phyloP scores from a whole-genome alignment of 2,888 invertebrate species.

The Physocephala rufipes region DNA sequence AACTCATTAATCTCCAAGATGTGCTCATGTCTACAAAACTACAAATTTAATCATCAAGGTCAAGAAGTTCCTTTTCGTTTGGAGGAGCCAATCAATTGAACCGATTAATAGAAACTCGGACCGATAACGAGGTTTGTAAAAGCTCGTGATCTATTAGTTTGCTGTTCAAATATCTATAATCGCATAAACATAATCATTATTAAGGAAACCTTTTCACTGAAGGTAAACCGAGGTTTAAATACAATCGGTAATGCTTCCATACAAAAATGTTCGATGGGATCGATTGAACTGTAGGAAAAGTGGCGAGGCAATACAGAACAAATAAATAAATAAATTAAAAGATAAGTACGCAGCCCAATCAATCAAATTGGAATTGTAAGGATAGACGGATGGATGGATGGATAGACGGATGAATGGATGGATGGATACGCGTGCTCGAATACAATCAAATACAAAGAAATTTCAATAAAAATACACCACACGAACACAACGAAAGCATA shows the following conservation, averaged over 20 bases:
- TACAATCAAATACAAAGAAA: too few relatives aligned
- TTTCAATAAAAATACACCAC: too few relatives aligned
- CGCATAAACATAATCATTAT: conserved; percentile 4
- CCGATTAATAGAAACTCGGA: neutral
- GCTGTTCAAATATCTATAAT: conserved; percentile 23
- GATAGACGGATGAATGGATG: conserved; percentile 12
- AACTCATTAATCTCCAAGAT: conserved; percentile 29
- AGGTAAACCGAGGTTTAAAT: neutral
- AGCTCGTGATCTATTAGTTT: conserved; percentile 15
- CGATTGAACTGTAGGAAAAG: conserved; percentile 8
- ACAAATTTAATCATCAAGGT: conserved; percentile 11
- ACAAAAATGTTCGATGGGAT: neutral
- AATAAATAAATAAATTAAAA: conserved; percentile 56
- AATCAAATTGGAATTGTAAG: conserved; percentile 60
- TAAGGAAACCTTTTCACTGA: conserved; percentile 3
- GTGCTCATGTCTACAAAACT: neutral
- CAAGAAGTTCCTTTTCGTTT: neutral
- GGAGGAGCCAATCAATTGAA: neutral
- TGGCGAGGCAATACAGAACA: conserved; percentile 5
- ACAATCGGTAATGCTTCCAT: neutral
- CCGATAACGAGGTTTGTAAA: conserved; percentile 32
- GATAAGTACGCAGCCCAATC: conserved; percentile 63
- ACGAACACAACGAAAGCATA: conserved; percentile 21
- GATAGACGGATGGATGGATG: conserved; percentile 18
- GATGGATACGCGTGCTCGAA: too few relatives aligned